phyloP scores from a whole-genome alignment of 2,113 vertebrate species.

The Vireo altiloquus region DNA sequence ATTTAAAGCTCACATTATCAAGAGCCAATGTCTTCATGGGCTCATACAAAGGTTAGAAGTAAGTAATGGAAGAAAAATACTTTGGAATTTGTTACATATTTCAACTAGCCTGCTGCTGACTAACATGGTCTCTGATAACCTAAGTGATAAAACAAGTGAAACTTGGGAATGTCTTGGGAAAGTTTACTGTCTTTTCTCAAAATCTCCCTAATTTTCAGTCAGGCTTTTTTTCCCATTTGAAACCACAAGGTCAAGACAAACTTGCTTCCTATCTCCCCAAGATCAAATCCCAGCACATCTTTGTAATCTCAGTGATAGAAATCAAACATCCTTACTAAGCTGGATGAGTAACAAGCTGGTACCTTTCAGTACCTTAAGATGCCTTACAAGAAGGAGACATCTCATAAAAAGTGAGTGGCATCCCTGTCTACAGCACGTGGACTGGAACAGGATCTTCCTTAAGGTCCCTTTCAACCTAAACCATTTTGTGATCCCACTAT shows the following conservation, averaged over 20 bases:
- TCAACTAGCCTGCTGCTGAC: not conserved
- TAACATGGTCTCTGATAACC: not conserved
- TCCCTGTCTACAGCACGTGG: not conserved
- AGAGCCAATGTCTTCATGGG: accelerated
- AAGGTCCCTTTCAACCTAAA: not conserved
- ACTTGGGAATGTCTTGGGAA: not conserved
- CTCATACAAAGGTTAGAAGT: not conserved
- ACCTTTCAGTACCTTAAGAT: not conserved
- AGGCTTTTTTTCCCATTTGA: not conserved
- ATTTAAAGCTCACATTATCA: not conserved
- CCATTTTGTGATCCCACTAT: not conserved
- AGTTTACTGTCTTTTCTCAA: not conserved
- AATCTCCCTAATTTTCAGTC: not conserved
- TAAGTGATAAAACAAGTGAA: not conserved
- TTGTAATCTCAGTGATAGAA: not conserved
- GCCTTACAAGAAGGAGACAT: not conserved
- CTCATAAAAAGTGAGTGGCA: not conserved
- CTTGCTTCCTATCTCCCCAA: not conserved
- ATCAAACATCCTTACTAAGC: not conserved
- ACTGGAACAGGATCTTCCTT: not conserved
- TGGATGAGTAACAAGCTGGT: not conserved
- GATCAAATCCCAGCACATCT: not conserved
- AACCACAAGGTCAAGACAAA: not conserved
- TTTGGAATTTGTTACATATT: not conserved
- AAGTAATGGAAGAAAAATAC: not conserved